Base-by-base conservation (phyloP, 1,140 invertebrate genomes). In the Branchinecta lynchi region DNA sequence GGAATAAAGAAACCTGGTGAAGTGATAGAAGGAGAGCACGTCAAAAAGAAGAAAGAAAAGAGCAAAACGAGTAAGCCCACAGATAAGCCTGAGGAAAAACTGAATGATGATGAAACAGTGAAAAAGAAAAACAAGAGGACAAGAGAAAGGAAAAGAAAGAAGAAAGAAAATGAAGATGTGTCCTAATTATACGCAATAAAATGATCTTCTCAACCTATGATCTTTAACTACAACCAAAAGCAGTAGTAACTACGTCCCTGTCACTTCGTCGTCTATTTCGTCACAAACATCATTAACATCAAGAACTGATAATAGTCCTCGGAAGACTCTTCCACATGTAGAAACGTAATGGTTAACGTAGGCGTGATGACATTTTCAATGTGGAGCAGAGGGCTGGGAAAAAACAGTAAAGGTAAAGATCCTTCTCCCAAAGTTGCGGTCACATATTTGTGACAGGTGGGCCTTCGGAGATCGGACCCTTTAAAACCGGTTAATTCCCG, bases 71-170 rank as follows among this genome's bases (percentile, higher is more conserved):
- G 12, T 32, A 32, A 32, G 32, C 32, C 32, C 32, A 1, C 32
- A 32, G 32, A 3, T 32, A 32, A 32, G 51, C 12, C 17, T 60
- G 51, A 60, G 2, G 6, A 15, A 60, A 60, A 60, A 60, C 12
- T 3, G 17, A 20, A 60, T 60, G 51, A 20, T 12, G 51, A 20
- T 60, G 17, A 12, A 60, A 2, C 51, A 15, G 51, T 15, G 51
- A 60, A 60, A 60, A 60, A 60, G 51, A 60, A 60, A 60, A 60
- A 60, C 17, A 60, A 60, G 17, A 60, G 51, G 51, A 60, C 12
- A 3, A 60, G 51, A 60, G 51, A 15, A 15, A 20, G 51, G 51
- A 60, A 60, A 60, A 60, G 51, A 60, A 12, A 20, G 51, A 60
- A 60, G 51, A 60, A 60, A 2, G 17, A 20, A 60, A 20, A 60